Base-by-base conservation (phyloP, 2,113 vertebrate genomes). In the Proterorhinus semilunaris region DNA sequence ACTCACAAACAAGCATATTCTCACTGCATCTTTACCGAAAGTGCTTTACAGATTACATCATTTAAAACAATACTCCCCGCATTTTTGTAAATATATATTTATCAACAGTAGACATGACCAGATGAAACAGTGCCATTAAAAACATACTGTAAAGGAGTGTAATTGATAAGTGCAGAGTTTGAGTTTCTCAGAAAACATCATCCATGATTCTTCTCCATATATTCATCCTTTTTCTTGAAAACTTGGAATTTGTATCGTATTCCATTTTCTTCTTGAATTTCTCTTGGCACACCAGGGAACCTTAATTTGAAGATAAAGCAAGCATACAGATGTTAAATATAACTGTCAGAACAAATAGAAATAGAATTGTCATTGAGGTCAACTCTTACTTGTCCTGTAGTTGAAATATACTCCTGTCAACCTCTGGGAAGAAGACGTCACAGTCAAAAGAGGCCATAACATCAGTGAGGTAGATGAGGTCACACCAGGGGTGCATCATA, bases 381-480 rank as follows among this genome's bases (percentile, higher is more conserved):
- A 8, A 68, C 54, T 76, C 72, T 5, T 71, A 94, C 94, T 77
- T 66, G 1, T 91, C 89, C 83, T 91, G 91, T 15, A 88, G 13
- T 75, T 79, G 81, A 57, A 91, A 95, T 9, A 87, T 10, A 5
- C 67, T 65, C 72, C 55, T 76, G 81, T 94, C 90, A 72, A 94
- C 91, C 44, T 86, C 68, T 0, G 94, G 94, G 83, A 95, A 95
- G 84, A 93, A 94, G 4, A 91, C 90, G 8, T 95, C 88, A 11
- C 92, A 93, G 68, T 93, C 85, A 57, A 93, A 93, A 15, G 91
- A 71, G 0, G 91, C 94, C 93, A 93, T 93, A 75, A 95, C 46
- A 6, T 93, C 62, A 0, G 94, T 93, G 51, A 94, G 87, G 79
- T 92, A 94, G 46, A 95, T 55, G 64, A 89, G 46, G 76, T 93